phyloP scores from a whole-genome alignment of 2,888 invertebrate genomes.

The Opisthograptis luteolata region DNA sequence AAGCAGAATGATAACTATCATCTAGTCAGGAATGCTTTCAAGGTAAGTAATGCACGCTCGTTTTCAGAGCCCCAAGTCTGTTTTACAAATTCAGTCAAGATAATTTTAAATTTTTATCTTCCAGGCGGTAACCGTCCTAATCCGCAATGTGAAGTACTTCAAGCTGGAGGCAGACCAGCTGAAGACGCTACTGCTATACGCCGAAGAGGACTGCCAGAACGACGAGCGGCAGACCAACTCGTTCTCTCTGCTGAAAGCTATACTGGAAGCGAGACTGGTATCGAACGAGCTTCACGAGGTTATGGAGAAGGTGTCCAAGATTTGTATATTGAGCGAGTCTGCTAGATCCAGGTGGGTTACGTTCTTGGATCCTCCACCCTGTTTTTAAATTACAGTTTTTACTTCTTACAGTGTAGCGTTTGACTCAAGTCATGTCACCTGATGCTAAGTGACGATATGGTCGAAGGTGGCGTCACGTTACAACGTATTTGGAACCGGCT shows the following conservation, averaged over 20 bases:
- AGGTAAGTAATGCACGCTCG: too few relatives aligned
- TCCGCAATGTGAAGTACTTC: slow-evolving; percentile 91
- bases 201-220: slow-evolving; percentile 95
- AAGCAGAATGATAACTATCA: slow-evolving; percentile 94
- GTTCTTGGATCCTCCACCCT: too few relatives aligned
- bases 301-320: slow-evolving; percentile 91
- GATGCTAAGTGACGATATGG: too few relatives aligned
- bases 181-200: slow-evolving; percentile 92
- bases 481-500: too few relatives aligned
- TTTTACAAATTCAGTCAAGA: background rate
- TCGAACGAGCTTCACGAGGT: slow-evolving; percentile 90
- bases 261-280: slow-evolving; percentile 90
- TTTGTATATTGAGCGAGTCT: slow-evolving; percentile 91
- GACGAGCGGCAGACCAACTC: slow-evolving; percentile 93
- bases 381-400: too few relatives aligned
- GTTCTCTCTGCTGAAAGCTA: slow-evolving; percentile 93
- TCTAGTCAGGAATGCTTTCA: slow-evolving; percentile 94
- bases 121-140: slow-evolving; percentile 90
- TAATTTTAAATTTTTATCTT: slow-evolving; percentile 47
- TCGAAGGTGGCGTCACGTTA: too few relatives aligned
- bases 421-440: too few relatives aligned
- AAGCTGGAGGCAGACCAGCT: slow-evolving; percentile 89
- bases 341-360: slow-evolving; percentile 71
- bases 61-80: too few relatives aligned
- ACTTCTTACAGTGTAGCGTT: too few relatives aligned